Conservation (phyloP, 1,140 invertebrate genomes). For the Semibalanus balanoides region DNA sequence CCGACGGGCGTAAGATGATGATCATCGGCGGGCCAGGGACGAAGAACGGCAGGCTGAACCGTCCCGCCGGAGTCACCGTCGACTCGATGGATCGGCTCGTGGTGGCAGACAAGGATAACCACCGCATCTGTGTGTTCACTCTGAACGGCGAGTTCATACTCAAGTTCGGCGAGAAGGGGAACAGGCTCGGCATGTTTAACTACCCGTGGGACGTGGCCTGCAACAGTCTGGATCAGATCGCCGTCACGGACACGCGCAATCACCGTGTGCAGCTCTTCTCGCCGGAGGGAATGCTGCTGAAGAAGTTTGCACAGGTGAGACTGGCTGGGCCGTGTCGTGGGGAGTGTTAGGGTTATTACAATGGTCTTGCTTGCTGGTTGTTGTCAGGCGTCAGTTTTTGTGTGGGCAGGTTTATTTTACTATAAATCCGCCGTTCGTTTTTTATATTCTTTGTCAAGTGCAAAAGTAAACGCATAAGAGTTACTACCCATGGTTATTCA, state of each 20-base stretch:
- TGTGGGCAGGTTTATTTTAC: no score
- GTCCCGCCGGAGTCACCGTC: conserved; percentile 73
- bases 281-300: conserved; percentile 60
- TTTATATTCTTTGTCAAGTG: no score
- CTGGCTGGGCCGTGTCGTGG: no score
- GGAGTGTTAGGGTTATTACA: no score
- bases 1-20: conserved; percentile 55
- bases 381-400: background rate
- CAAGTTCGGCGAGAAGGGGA: conserved; percentile 76
- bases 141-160: conserved; percentile 60
- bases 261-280: conserved; percentile 79
- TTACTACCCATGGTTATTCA: no score
- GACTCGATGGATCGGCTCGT: conserved; percentile 62
- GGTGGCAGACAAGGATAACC: conserved; percentile 92
- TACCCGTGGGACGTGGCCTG: conserved; percentile 94
- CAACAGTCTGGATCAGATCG: conserved; percentile 56
- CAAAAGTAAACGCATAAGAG: no score
- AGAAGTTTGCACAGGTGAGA: conserved; percentile 39
- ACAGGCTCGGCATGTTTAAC: conserved; percentile 71
- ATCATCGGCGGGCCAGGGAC: conserved; percentile 62
- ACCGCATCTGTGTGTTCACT: conserved; percentile 77
- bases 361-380: no score
- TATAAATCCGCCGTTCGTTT: no score
- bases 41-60: conserved; percentile 70
- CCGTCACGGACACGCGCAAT: conserved; percentile 85